Evolutionary conservation across 1,140 invertebrate species (phyloP), one percentile per base, ranked within the genome.

Genomic region (Trichomalopsis sarcophagae): DNA sequence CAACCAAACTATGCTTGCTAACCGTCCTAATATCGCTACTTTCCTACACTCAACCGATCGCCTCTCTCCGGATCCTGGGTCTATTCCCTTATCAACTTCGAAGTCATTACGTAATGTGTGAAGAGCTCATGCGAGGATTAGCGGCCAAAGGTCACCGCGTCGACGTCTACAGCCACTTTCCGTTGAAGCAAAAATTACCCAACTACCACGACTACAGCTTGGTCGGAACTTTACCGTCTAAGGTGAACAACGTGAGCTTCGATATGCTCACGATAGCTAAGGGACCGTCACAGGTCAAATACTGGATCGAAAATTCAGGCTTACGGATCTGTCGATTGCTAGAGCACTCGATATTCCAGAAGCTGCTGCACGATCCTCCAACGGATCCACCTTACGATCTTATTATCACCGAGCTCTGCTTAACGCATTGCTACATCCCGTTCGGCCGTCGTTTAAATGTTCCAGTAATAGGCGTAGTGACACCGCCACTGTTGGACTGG

Each of bases 381-480:
- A 50, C 81, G 3, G 87, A 88, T 69, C 83, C 84, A 0, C 81
- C 50, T 23, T 89, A 89, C 68, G 88, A 89, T 81, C 79, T 71
- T 17, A 23, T 88, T 13, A 83, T n/a, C n/a, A n/a, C n/a, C n/a
- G n/a, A 92, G 89, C 0, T 91, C 2, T 92, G 91, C 44, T 23
- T 82, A 1, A 9, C 89, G 0, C 84, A 91, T 7, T 95, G 94
- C 86, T 94, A 93, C 81, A 85, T 94, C 10, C 94, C 94, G 0
- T 92, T 95, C 62, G 93, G 95, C 0, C 92, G 92, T 85, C 92
- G 93, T 84, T 94, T 95, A 76, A 93, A 94, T 40, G 92, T 94
- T 3, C 95, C 95, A 1, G 92, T 95, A 17, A 92, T 96, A 9
- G 95, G 93, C 0, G 86, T 95, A 0, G 92, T 95, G 30, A 94